These are phyloP conservation scores for Branchellion lobata DNA, from an alignment of 2,888 invertebrate genomes.

Conservation along the genomic window DNA sequence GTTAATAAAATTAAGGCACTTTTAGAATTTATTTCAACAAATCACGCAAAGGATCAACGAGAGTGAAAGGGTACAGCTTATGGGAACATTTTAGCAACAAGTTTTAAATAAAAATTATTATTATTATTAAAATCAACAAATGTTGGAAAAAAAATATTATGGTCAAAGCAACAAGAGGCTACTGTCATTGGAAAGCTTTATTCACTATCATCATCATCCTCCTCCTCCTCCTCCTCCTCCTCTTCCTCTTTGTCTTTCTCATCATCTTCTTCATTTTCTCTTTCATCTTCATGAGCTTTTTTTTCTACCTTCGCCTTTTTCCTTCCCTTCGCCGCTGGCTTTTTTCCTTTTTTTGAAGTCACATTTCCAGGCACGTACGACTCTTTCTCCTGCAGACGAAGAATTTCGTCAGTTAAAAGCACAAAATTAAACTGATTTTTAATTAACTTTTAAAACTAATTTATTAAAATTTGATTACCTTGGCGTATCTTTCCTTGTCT, in stretches of 20 bases:
- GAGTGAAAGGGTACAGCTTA: too few relatives aligned
- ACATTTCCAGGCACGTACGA: not conserved
- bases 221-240: too few relatives aligned
- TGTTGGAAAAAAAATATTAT: too few relatives aligned
- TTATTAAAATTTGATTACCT: constrained; percentile 68
- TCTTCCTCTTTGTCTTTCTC: constrained; percentile 50
- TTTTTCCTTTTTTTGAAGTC: constrained; percentile 3
- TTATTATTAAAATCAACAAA: too few relatives aligned
- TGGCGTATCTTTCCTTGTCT: constrained; percentile 92
- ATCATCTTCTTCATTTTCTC: constrained; percentile 51
- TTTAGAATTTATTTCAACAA: too few relatives aligned
- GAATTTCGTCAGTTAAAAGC: not conserved
- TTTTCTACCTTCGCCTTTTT: constrained; percentile 62
- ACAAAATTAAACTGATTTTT: not conserved
- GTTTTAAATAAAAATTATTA: too few relatives aligned
- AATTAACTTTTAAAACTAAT: not conserved
- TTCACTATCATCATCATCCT: too few relatives aligned
- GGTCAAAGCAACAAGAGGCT: too few relatives aligned
- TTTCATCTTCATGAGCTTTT: constrained; percentile 51
- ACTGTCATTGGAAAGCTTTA: too few relatives aligned
- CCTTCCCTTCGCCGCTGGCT: constrained; percentile 36
- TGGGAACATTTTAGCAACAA: too few relatives aligned
- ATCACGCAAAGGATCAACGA: too few relatives aligned
- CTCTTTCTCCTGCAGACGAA: constrained; percentile 47
- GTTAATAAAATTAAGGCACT: too few relatives aligned